phyloP scores from a whole-genome alignment of 2,888 invertebrate genomes.

The Yponomeuta plumbellus region DNA sequence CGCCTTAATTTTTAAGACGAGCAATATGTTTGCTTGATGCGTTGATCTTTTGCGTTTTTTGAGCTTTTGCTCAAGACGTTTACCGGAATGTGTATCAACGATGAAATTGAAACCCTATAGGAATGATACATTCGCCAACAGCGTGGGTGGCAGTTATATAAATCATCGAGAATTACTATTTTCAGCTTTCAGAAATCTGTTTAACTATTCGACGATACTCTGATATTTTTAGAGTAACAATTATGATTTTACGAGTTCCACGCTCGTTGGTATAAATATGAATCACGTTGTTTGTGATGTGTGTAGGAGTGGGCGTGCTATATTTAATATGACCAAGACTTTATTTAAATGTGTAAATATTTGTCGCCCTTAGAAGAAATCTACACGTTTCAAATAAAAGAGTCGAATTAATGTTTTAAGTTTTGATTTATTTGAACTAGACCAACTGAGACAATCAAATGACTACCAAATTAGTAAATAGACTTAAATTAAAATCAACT shows the following conservation, averaged over 20 bases:
- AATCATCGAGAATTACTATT: background rate
- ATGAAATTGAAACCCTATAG: no score
- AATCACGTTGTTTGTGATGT: background rate
- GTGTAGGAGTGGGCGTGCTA: background rate
- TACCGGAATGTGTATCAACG: no score
- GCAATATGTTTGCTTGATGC: no score
- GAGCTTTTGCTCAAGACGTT: no score
- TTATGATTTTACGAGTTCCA: background rate
- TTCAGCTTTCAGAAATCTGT: background rate
- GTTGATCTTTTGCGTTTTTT: no score
- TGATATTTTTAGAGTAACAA: background rate
- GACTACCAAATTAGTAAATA: background rate
- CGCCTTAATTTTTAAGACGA: no score
- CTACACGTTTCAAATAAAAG: background rate
- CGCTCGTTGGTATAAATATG: background rate
- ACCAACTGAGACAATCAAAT: background rate
- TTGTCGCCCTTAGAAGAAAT: no score
- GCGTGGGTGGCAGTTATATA: no score
- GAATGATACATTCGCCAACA: no score
- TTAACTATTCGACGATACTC: background rate
- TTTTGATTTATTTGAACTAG: background rate
- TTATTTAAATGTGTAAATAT: no score
- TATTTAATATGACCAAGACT: no score
- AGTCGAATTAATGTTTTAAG: background rate
- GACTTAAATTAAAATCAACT: background rate